Percentiles rank a stretch among this genome's conserved stretches.
Evolutionary conservation across 2,797 vertebrate species (phyloP).

Genomic region (Pantherophis vulpinus): DNA sequence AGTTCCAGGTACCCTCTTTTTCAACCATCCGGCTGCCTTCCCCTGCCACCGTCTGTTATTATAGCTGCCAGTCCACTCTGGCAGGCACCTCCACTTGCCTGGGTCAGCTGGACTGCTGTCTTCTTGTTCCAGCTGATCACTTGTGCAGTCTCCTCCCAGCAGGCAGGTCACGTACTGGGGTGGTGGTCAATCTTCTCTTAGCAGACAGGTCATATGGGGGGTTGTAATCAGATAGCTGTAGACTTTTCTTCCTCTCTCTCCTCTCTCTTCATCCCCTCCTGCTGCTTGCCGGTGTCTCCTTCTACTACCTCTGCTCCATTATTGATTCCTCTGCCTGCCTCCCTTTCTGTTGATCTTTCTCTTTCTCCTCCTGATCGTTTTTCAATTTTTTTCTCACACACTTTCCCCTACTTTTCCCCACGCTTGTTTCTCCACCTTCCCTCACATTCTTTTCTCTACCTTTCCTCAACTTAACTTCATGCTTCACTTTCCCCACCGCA

Average conservation of each 20-base stretch:
- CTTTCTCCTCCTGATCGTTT: not conserved
- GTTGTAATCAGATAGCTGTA: accelerated
- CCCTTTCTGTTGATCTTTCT: not conserved
- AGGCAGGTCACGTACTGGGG: no score
- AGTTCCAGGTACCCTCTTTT: not conserved
- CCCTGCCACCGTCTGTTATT: not conserved
- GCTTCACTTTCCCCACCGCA: not conserved
- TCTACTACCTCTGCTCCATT: no score
- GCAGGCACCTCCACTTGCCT: not conserved
- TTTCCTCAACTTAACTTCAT: not conserved
- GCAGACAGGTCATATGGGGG: not conserved
- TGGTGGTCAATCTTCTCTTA: not conserved
- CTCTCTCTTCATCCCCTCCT: not conserved
- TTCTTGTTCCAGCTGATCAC: not conserved
- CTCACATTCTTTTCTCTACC: not conserved
- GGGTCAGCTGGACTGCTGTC: not conserved
- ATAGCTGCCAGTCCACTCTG: not conserved
- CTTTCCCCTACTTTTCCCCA: not conserved
- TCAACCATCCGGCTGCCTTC: not conserved
- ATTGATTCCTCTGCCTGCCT: no score
- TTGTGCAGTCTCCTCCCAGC: not conserved
- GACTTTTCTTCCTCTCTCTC: not conserved
- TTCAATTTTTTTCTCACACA: not conserved
- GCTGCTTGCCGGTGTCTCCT: no score
- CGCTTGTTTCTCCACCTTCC: not conserved